Conservation (phyloP, 1,140 invertebrate genomes). For the Psix sp. region DNA sequence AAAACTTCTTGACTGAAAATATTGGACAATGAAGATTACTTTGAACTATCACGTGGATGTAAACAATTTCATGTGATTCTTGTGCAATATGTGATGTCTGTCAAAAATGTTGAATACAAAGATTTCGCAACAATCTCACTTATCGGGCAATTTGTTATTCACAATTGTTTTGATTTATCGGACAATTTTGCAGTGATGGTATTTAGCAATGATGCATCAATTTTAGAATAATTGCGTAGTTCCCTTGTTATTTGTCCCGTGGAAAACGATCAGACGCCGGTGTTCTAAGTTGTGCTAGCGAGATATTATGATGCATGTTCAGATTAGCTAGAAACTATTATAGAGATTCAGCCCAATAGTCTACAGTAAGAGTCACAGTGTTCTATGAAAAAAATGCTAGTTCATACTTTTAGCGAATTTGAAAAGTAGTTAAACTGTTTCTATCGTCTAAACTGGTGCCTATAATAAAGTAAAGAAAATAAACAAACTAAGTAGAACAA, state of each 20-base stretch:
- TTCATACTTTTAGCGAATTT: slow-evolving; percentile 20
- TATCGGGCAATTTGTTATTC: no score
- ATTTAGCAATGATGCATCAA: slow-evolving; percentile 52
- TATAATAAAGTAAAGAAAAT: slow-evolving; percentile 27
- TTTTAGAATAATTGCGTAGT: slow-evolving; percentile 33
- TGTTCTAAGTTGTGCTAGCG: slow-evolving; percentile 41
- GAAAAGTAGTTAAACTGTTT: slow-evolving; percentile 53
- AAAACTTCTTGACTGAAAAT: no score
- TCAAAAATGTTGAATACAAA: no score
- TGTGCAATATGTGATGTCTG: no score
- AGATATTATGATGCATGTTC: slow-evolving; percentile 36
- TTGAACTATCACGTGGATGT: no score
- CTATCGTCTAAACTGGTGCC: slow-evolving; percentile 56
- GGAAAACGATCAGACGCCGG: no score
- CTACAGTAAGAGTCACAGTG: slow-evolving; percentile 31
- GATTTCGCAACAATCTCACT: no score
- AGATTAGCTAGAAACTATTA: slow-evolving; percentile 44
- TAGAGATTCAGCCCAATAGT: slow-evolving; percentile 45
- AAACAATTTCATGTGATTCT: no score
- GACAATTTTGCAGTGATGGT: background rate
- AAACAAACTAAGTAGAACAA: slow-evolving; percentile 22
- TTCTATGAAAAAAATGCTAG: slow-evolving; percentile 26
- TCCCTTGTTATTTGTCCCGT: slow-evolving; percentile 5
- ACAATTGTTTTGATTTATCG: no score
- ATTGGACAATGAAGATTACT: no score